These are phyloP conservation scores for Eupithecia pulchellata DNA, from an alignment of 2,888 invertebrate species.

Conservation along the genomic window DNA sequence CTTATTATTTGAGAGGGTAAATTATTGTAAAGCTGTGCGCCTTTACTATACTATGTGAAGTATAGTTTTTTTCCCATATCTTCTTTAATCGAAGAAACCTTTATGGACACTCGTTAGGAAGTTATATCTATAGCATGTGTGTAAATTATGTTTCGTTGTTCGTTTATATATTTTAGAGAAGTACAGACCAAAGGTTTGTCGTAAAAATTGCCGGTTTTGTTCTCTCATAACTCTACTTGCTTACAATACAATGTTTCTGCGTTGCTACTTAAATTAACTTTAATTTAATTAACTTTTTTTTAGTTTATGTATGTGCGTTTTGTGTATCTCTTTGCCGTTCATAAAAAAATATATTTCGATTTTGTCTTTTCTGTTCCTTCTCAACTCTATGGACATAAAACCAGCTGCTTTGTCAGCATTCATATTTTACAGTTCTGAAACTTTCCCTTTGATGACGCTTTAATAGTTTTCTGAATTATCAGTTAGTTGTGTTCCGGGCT, in stretches of 20 bases:
- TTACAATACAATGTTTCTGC: too few relatives aligned
- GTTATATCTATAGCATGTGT: neutral
- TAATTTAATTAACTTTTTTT: too few relatives aligned
- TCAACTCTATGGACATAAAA: neutral
- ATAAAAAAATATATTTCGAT: too few relatives aligned
- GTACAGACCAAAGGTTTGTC: neutral
- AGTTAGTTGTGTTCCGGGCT: conserved; percentile 17
- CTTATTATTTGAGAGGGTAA: too few relatives aligned
- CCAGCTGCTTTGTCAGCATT: neutral
- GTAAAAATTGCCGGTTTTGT: neutral
- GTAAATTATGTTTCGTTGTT: neutral
- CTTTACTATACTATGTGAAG: too few relatives aligned
- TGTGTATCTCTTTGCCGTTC: too few relatives aligned
- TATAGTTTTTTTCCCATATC: too few relatives aligned
- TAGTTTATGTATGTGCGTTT: too few relatives aligned
- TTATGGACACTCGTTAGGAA: neutral
- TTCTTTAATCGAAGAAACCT: neutral
- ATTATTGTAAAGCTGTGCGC: too few relatives aligned
- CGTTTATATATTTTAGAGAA: neutral
- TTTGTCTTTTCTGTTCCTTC: neutral
- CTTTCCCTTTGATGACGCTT: conserved; percentile 60
- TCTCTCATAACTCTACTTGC: neutral
- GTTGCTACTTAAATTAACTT: too few relatives aligned
- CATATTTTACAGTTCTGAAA: conserved; percentile 52
- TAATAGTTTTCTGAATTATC: conserved; percentile 40